Percentiles rank a stretch among this genome's conserved stretches.
Evolutionary conservation across 2,797 vertebrate species (phyloP).

Genomic region (Rhodeus uyekii): DNA sequence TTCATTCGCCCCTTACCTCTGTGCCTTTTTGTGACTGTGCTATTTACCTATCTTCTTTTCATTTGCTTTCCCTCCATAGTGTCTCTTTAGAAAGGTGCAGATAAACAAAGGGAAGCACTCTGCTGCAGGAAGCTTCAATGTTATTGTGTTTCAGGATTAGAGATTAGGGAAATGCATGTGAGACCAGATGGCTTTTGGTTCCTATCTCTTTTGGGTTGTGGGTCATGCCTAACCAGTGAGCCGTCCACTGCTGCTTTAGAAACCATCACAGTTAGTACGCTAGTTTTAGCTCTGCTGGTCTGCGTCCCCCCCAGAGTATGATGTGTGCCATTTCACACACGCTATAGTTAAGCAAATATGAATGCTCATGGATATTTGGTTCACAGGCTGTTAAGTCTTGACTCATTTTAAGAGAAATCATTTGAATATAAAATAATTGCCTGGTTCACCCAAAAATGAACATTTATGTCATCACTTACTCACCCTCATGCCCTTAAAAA

Average conservation of each 20-base stretch:
- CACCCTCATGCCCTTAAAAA: background rate
- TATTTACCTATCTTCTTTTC: slow-evolving; percentile 1
- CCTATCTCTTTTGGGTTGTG: slow-evolving; percentile 19
- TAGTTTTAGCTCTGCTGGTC: background rate
- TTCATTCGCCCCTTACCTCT: background rate
- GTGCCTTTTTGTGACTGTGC: background rate
- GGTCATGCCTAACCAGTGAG: background rate
- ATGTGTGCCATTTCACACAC: slow-evolving; percentile 19
- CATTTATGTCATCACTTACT: background rate
- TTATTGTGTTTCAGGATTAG: slow-evolving; percentile 27
- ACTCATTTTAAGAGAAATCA: background rate
- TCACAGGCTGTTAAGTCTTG: background rate
- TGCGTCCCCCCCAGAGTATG: background rate
- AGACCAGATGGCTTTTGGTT: slow-evolving; percentile 22
- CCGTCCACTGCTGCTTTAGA: background rate
- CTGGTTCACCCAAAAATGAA: background rate
- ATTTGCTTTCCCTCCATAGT: background rate
- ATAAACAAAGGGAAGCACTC: background rate
- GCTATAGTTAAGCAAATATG: background rate
- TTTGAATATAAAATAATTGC: background rate
- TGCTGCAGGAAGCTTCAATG: background rate
- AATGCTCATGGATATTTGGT: background rate
- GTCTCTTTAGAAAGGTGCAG: background rate
- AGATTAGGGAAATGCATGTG: slow-evolving; percentile 16
- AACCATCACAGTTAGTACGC: background rate